Evolutionary conservation across 2,888 invertebrate species (phyloP).

Genomic region (Eupithecia inturbata): DNA sequence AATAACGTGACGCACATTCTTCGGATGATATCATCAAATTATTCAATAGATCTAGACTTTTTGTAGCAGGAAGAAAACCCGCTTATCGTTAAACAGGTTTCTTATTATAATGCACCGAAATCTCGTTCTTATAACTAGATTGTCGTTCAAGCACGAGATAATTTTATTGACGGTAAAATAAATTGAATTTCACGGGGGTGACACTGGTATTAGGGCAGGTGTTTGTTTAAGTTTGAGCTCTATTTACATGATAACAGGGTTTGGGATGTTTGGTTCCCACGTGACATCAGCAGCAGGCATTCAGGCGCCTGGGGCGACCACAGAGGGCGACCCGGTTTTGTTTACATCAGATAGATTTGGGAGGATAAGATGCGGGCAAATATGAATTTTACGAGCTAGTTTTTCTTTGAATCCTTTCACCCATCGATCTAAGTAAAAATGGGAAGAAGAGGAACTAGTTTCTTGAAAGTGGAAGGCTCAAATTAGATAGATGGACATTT

Average conservation of each 20-base stretch:
- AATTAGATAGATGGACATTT: no score
- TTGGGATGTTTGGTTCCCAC: constrained; percentile 25
- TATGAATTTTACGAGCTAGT: neutral
- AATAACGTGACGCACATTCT: constrained; percentile 17
- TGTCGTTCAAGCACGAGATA: constrained; percentile 30
- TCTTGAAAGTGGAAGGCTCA: no score
- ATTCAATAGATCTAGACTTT: constrained; percentile 23
- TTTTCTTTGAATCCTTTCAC: constrained; percentile 3
- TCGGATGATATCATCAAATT: constrained; percentile 15
- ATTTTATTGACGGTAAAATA: constrained; percentile 47
- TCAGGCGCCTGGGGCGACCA: constrained; percentile 67
- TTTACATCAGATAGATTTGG: constrained; percentile 56
- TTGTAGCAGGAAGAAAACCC: constrained; percentile 42
- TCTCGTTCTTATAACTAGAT: constrained; percentile 37
- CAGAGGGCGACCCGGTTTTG: constrained; percentile 68
- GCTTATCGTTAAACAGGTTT: constrained; percentile 38
- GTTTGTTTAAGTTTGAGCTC: constrained; percentile 33
- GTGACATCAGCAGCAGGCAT: constrained; percentile 56
- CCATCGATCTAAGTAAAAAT: no score
- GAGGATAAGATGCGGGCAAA: constrained; percentile 54
- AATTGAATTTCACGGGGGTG: constrained; percentile 66
- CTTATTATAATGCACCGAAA: constrained; percentile 36
- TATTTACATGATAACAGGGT: constrained; percentile 31
- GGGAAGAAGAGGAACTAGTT: no score
- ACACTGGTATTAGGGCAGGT: constrained; percentile 44